A percentile compares a stretch with the other conserved stretches of the same genome.
Conservation (phyloP, 2,797 vertebrate species). For the Mergus octosetaceus region DNA sequence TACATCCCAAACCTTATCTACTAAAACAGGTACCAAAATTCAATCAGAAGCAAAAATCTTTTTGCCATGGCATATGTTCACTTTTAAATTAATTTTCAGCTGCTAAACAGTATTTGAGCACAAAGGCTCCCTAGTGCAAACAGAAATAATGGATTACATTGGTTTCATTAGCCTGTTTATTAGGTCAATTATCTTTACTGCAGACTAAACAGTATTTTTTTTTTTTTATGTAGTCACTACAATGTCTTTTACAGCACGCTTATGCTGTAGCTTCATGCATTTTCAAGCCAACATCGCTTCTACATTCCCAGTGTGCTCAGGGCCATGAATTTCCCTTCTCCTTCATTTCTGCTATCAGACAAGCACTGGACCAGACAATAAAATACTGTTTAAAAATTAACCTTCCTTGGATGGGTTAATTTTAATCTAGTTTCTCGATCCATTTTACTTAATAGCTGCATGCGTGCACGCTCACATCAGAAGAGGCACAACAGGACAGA, state of each 20-base stretch:
- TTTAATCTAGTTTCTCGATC: not conserved
- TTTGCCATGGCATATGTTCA: not conserved
- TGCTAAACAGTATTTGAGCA: not conserved
- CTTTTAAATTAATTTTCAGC: not conserved
- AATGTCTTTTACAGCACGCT: not conserved
- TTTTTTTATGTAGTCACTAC: not conserved
- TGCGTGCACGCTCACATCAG: fast-evolving
- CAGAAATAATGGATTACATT: not conserved
- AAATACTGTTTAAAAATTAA: not conserved
- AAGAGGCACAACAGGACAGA: not conserved
- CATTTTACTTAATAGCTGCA: not conserved
- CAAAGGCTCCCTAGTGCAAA: not conserved
- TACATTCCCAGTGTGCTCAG: not conserved
- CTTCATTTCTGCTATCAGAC: not conserved
- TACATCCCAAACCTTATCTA: not conserved
- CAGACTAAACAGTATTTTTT: not conserved
- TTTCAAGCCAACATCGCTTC: not conserved
- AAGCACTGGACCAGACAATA: not conserved
- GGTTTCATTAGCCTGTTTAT: not conserved
- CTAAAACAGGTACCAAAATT: not conserved
- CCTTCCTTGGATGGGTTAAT: not conserved
- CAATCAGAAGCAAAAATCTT: not conserved
- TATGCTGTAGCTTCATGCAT: not conserved
- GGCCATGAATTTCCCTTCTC: not conserved
- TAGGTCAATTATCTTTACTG: not conserved